Percentiles rank a stretch among this genome's conserved stretches.
These are phyloP conservation scores for Petaurus breviceps DNA, from an alignment of 2,113 vertebrate genomes.

Conservation along the genomic window DNA sequence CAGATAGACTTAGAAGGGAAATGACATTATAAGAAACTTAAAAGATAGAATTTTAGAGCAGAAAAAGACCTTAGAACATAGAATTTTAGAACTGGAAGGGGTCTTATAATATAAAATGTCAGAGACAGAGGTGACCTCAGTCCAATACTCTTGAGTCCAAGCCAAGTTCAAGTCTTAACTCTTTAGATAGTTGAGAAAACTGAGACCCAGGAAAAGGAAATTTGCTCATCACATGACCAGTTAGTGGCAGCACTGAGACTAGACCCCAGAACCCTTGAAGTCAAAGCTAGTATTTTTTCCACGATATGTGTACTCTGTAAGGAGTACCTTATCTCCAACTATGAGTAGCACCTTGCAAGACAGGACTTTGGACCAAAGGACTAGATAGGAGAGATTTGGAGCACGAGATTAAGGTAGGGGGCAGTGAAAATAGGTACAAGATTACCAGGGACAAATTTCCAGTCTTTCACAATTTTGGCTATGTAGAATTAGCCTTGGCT, in stretches of 20 bases:
- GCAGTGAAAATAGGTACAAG: not conserved
- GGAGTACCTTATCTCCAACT: not conserved
- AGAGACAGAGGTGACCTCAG: not conserved
- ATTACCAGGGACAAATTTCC: not conserved
- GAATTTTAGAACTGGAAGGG: conserved; percentile 3
- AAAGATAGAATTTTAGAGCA: not conserved
- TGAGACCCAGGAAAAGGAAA: conserved; percentile 6
- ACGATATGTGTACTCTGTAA: not conserved
- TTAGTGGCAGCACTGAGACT: not conserved
- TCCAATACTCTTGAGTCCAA: conserved; percentile 9
- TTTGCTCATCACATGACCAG: not conserved
- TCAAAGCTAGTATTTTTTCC: not conserved
- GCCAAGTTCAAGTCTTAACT: not conserved
- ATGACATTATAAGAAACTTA: not conserved
- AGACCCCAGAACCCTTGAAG: not conserved
- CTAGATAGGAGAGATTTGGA: not conserved
- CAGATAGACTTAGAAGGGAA: not conserved
- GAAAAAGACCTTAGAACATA: not conserved
- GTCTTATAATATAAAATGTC: not conserved
- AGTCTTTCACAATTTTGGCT: not conserved
- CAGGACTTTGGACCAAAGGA: not conserved
- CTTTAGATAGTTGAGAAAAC: not conserved
- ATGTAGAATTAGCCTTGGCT: not conserved
- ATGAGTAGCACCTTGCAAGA: not conserved
- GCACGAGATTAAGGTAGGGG: not conserved